These are phyloP conservation scores for Corythornis vintsioides DNA, from an alignment of 2,113 vertebrate species.

Conservation along the genomic window DNA sequence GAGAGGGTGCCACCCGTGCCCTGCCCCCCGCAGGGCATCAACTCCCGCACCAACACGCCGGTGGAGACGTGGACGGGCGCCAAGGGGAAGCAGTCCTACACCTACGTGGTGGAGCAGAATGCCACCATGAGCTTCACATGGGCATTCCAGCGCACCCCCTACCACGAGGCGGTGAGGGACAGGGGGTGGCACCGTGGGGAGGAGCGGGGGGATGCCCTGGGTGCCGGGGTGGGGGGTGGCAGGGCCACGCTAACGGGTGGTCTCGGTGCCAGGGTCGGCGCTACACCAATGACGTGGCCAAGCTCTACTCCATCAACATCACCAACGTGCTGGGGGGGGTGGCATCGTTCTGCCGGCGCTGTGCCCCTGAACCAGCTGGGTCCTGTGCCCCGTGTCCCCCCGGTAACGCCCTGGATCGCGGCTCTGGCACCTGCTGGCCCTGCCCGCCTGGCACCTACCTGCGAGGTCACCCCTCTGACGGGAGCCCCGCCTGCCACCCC, in stretches of 20 bases:
- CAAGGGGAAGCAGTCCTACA: constrained; percentile 89
- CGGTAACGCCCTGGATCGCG: constrained; percentile 81
- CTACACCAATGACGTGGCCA: constrained; percentile 86
- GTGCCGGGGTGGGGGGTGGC: rapidly evolving
- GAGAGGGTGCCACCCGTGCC: background rate
- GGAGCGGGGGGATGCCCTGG: background rate
- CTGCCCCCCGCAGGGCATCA: constrained; percentile 79
- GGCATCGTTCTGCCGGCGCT: constrained; percentile 88
- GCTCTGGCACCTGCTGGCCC: constrained; percentile 78
- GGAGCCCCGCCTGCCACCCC: constrained; percentile 78
- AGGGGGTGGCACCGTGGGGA: rapidly evolving
- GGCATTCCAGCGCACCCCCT: constrained; percentile 87
- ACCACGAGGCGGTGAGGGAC: constrained; percentile 73
- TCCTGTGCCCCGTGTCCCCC: constrained; percentile 86
- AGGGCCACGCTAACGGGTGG: background rate
- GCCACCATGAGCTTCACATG: constrained; percentile 88
- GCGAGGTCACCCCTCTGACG: constrained; percentile 77
- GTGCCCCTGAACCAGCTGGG: constrained; percentile 73
- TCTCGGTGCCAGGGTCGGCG: constrained; percentile 78
- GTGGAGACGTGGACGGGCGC: constrained; percentile 89
- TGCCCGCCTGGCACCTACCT: constrained; percentile 85
- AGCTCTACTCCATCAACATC: constrained; percentile 90
- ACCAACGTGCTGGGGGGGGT: constrained; percentile 89
- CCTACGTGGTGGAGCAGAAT: constrained; percentile 85
- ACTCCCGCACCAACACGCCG: constrained; percentile 77